phyloP scores from a whole-genome alignment of 2,113 vertebrate genomes.

The Nycticorax nycticorax region DNA sequence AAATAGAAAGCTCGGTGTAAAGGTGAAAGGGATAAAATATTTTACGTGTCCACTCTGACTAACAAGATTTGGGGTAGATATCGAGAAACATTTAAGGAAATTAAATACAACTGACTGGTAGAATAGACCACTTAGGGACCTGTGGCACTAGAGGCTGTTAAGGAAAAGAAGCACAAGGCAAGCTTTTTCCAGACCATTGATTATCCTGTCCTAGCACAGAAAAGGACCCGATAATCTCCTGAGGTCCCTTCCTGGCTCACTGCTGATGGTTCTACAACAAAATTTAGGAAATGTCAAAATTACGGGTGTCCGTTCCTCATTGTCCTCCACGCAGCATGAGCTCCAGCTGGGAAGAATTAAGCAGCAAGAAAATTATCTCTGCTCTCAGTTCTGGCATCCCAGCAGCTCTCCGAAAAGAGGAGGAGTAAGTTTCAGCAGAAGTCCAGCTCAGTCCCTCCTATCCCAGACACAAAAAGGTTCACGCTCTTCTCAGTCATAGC shows the following conservation, averaged over 20 bases:
- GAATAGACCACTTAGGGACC: not conserved
- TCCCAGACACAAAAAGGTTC: not conserved
- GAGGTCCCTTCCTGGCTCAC: not conserved
- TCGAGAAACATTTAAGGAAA: not conserved
- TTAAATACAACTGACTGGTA: not conserved
- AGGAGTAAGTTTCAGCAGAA: not conserved
- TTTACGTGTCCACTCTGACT: not conserved
- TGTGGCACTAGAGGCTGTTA: not conserved
- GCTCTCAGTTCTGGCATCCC: not conserved
- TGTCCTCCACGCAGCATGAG: not conserved
- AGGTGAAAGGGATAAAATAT: not conserved
- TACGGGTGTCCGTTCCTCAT: not conserved
- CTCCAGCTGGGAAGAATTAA: slow-evolving; percentile 24
- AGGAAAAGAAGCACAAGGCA: not conserved
- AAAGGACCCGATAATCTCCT: not conserved
- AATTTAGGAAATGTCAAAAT: slow-evolving; percentile 11
- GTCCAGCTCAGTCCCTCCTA: not conserved
- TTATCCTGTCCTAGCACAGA: not conserved
- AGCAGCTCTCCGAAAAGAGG: not conserved
- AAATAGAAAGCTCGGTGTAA: not conserved
- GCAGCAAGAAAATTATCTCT: not conserved
- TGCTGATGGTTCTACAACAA: not conserved
- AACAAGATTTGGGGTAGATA: not conserved
- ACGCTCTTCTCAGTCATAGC: not conserved
- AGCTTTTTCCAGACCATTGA: not conserved